These are phyloP conservation scores for Cylloceria caligata DNA, from an alignment of 2,888 invertebrate genomes.

Conservation along the genomic window DNA sequence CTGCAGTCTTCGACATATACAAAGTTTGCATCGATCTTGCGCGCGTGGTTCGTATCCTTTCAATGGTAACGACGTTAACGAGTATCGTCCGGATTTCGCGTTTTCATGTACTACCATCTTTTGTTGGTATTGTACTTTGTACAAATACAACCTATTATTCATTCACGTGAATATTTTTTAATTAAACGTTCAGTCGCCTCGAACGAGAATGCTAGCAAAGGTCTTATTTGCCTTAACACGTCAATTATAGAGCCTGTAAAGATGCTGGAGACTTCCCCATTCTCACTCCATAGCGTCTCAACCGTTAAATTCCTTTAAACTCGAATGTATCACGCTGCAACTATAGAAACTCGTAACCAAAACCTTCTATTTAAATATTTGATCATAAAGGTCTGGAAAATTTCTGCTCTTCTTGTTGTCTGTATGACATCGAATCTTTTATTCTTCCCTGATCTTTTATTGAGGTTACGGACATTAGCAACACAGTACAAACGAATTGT, in stretches of 20 bases:
- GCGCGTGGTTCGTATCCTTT: constrained; percentile 54
- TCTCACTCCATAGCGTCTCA: not conserved
- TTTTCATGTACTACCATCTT: constrained; percentile 50
- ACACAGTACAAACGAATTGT: no score
- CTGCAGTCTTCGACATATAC: constrained; percentile 2
- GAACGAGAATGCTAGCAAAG: constrained; percentile 44
- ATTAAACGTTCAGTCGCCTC: constrained; percentile 72
- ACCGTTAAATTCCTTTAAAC: not conserved
- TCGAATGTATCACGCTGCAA: not conserved
- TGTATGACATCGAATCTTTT: not conserved
- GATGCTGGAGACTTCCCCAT: constrained; percentile 1
- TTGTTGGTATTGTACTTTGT: constrained; percentile 57
- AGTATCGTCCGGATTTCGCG: constrained; percentile 67
- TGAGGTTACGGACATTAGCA: no score
- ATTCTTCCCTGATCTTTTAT: no score
- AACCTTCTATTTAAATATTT: not conserved
- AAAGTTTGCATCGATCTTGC: constrained; percentile 7
- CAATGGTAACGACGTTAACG: constrained; percentile 78
- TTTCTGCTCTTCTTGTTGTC: not conserved
- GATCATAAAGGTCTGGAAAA: not conserved
- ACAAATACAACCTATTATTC: constrained; percentile 19
- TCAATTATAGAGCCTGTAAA: not conserved
- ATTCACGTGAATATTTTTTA: constrained; percentile 81
- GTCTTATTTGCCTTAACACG: constrained; percentile 65
- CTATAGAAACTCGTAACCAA: constrained; percentile 17